phyloP scores from a whole-genome alignment of 2,113 vertebrate species.

The Entomyzon cyanotis region DNA sequence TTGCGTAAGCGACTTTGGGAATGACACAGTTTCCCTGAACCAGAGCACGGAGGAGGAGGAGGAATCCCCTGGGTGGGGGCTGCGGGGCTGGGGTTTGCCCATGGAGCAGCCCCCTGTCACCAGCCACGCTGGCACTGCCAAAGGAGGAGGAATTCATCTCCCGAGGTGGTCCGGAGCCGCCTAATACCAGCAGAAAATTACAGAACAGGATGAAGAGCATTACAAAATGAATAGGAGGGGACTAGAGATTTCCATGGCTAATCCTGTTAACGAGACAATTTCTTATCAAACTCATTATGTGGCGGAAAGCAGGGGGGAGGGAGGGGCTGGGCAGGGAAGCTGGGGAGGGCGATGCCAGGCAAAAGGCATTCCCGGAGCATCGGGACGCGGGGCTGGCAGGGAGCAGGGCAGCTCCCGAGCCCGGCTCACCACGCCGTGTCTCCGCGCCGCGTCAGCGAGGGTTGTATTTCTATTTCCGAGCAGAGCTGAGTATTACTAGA shows the following conservation, averaged over 20 bases:
- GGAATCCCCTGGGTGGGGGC: neutral
- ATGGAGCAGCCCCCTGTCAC: neutral
- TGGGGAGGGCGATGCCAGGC: neutral
- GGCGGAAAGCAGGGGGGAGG: neutral
- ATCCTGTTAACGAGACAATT: slow-evolving; percentile 81
- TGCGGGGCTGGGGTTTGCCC: neutral
- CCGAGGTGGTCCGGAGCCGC: slow-evolving; percentile 58
- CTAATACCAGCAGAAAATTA: slow-evolving; percentile 73
- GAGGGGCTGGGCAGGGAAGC: neutral
- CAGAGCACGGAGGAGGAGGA: neutral
- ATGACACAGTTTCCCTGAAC: neutral
- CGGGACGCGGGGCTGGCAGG: neutral
- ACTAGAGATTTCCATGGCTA: slow-evolving; percentile 75
- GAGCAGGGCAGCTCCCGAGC: neutral
- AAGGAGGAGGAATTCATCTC: slow-evolving; percentile 59
- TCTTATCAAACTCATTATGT: slow-evolving; percentile 79
- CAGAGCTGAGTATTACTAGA: neutral
- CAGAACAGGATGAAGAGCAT: slow-evolving; percentile 67
- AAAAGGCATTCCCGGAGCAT: neutral
- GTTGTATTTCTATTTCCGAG: neutral
- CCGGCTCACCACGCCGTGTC: neutral
- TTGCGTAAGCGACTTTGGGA: neutral
- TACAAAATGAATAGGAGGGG: slow-evolving; percentile 73
- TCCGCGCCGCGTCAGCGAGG: fast-evolving
- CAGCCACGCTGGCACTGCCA: neutral